A percentile compares a stretch with the other conserved stretches of the same genome.
Evolutionary conservation across 2,888 invertebrate genomes (phyloP).

Genomic region (Steinernema hermaphroditum): DNA sequence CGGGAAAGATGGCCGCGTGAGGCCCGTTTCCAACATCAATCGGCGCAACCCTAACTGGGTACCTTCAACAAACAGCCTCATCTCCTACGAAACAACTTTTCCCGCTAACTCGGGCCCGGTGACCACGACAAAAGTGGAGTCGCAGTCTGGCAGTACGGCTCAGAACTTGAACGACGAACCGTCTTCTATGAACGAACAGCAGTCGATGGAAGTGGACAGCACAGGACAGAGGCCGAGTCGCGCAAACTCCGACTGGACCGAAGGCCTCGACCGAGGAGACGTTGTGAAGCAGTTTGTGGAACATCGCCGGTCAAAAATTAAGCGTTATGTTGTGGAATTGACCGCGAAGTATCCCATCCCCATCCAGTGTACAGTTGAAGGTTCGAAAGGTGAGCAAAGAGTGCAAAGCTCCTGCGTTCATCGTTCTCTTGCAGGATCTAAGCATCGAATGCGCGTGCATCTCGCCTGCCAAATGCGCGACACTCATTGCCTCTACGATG

Average conservation of each 20-base stretch:
- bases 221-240: slow-evolving; percentile 8
- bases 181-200: slow-evolving; percentile 13
- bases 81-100: slow-evolving; percentile 38
- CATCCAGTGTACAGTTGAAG: slow-evolving; percentile 89
- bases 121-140: slow-evolving; percentile 48
- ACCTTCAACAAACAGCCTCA: slow-evolving; percentile 21
- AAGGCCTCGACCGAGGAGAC: slow-evolving; percentile 61
- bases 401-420: neutral
- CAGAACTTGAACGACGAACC: slow-evolving; percentile 12
- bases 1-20: slow-evolving; percentile 55
- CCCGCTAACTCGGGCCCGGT: slow-evolving; percentile 47
- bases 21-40: slow-evolving; percentile 40
- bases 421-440: slow-evolving; percentile 70
- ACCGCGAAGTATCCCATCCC: slow-evolving; percentile 84
- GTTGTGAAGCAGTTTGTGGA: slow-evolving; percentile 90
- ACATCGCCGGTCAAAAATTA: slow-evolving; percentile 88
- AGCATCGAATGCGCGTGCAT: slow-evolving; percentile 83
- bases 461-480: slow-evolving; percentile 84
- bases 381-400: slow-evolving; percentile 67
- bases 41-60: slow-evolving; percentile 27
- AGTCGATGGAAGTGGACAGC: slow-evolving; percentile 33
- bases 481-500: slow-evolving; percentile 81
- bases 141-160: slow-evolving; percentile 35
- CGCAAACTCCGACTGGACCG: slow-evolving; percentile 35
- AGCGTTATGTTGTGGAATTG: slow-evolving; percentile 85